Conservation (phyloP, 2,888 invertebrate genomes). For the Disparrhopalites patrizii region DNA sequence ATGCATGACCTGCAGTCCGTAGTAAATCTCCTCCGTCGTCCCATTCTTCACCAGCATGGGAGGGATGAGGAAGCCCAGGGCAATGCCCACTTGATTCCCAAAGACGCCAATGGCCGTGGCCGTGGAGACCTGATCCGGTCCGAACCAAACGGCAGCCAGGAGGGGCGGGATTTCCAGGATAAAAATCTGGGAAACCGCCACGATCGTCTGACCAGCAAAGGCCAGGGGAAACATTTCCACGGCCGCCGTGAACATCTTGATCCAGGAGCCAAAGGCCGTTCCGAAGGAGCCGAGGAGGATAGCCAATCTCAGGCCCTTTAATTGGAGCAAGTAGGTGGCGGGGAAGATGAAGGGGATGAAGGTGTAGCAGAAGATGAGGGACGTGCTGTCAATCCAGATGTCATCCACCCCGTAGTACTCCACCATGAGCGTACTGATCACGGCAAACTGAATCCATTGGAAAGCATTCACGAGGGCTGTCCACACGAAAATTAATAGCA, state of each 20-base stretch:
- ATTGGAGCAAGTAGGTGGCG: constrained; percentile 91
- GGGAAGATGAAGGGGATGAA: constrained; percentile 98
- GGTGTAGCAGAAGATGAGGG: constrained; percentile 94
- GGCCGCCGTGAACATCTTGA: constrained; percentile 80
- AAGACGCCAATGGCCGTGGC: constrained; percentile 98
- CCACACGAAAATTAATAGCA: constrained; percentile 58
- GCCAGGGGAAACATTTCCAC: constrained; percentile 83
- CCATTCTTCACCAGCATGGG: constrained; percentile 64
- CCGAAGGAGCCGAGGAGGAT: constrained; percentile 78
- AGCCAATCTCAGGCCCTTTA: constrained; percentile 80
- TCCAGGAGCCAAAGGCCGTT: constrained; percentile 84
- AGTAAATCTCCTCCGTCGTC: constrained; percentile 61
- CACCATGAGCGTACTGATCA: constrained; percentile 54
- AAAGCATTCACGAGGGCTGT: constrained; percentile 62
- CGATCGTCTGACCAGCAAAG: constrained; percentile 81
- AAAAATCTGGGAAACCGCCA: constrained; percentile 77
- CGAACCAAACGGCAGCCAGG: constrained; percentile 94
- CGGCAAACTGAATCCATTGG: constrained; percentile 66
- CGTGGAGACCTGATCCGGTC: constrained; percentile 89
- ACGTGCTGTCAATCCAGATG: constrained; percentile 82
- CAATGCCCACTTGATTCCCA: constrained; percentile 95
- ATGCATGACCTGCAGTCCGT: constrained; percentile 73
- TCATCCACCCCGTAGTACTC: constrained; percentile 49
- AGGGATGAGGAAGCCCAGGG: constrained; percentile 77
- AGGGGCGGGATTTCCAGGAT: constrained; percentile 84